phyloP scores from a whole-genome alignment of 2,113 vertebrate genomes.

The Spheniscus mendiculus region DNA sequence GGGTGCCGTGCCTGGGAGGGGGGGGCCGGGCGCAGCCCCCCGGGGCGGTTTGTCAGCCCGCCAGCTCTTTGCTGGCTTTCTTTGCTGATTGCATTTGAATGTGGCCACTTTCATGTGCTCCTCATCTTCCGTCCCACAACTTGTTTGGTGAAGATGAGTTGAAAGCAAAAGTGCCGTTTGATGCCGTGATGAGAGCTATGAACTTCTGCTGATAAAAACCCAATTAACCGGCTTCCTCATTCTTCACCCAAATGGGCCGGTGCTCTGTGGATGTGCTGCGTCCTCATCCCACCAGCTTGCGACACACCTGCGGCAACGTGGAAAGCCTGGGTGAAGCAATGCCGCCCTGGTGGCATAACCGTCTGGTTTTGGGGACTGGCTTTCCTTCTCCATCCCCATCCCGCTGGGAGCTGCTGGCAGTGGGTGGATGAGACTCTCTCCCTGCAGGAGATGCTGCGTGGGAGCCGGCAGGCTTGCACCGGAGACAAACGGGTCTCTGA shows the following conservation, averaged over 20 bases:
- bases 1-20: neutral
- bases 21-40: neutral
- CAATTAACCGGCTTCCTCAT: constrained; percentile 39
- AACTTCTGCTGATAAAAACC: constrained; percentile 42
- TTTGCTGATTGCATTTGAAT: constrained; percentile 33
- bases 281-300: neutral
- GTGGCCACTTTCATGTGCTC: constrained; percentile 56
- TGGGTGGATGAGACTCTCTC: neutral
- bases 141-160: constrained; percentile 38
- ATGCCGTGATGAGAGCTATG: constrained; percentile 23
- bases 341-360: neutral
- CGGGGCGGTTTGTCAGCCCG: neutral
- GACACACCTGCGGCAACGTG: rapidly evolving
- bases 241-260: neutral
- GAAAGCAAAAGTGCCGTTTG: constrained; percentile 41
- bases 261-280: neutral
- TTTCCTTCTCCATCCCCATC: neutral
- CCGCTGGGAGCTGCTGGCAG: neutral
- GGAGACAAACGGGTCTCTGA: neutral
- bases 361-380: neutral
- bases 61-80: constrained; percentile 11
- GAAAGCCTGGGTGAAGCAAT: neutral
- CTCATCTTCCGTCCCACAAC: constrained; percentile 32
- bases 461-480: neutral
- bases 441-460: neutral